Conservation (phyloP, 2,888 invertebrate genomes). For the Dilophus febrilis region DNA sequence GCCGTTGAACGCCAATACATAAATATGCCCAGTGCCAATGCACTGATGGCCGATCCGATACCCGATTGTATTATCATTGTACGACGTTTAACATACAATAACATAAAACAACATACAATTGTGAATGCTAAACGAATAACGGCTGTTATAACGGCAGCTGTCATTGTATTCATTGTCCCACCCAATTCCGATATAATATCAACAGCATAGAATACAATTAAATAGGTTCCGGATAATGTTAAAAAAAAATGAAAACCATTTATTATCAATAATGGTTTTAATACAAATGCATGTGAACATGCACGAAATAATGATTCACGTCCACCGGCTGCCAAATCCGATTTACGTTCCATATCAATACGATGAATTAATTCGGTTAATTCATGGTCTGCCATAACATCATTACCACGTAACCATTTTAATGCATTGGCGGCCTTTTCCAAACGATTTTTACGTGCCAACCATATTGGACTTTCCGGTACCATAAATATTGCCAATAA, state of each 20-base stretch:
- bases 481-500: slow-evolving; percentile 43
- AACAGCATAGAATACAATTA: slow-evolving; percentile 63
- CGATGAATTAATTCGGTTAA: slow-evolving; percentile 43
- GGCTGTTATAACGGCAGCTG: slow-evolving; percentile 53
- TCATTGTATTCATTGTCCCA: slow-evolving; percentile 30
- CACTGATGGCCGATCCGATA: slow-evolving; percentile 44
- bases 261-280: slow-evolving; percentile 56
- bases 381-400: slow-evolving; percentile 38
- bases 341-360: slow-evolving; percentile 37
- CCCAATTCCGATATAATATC: slow-evolving; percentile 44
- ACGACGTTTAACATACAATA: slow-evolving; percentile 46
- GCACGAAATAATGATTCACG: slow-evolving; percentile 34
- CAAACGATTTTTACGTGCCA: slow-evolving; percentile 40
- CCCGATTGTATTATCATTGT: slow-evolving; percentile 48
- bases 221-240: slow-evolving; percentile 56
- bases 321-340: slow-evolving; percentile 14
- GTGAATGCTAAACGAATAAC: slow-evolving; percentile 46
- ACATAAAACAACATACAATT: slow-evolving; percentile 43
- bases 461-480: slow-evolving; percentile 62
- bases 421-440: slow-evolving; percentile 39
- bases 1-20: slow-evolving; percentile 28
- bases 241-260: slow-evolving; percentile 56
- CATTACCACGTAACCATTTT: slow-evolving; percentile 41
- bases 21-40: slow-evolving; percentile 39
- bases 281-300: slow-evolving; percentile 39